Evolutionary conservation across 2,888 invertebrate species (phyloP).

Genomic region (Pelosia muscerda): DNA sequence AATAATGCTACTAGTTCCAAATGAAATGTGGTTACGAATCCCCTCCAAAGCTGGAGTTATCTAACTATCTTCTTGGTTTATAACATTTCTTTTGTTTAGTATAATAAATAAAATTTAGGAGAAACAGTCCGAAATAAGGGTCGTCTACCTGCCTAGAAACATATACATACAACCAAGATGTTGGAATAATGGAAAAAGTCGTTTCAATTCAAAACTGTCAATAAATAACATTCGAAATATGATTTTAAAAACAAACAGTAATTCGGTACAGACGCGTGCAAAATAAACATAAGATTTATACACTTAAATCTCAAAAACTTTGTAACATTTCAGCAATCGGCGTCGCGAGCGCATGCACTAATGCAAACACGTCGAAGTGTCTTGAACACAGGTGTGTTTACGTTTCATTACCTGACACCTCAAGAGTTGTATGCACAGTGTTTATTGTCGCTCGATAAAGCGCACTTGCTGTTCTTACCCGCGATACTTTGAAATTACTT

Average conservation of each 20-base stretch:
- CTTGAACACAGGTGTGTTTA: conserved; percentile 68
- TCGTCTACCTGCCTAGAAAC: too few relatives aligned
- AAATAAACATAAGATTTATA: conserved; percentile 1
- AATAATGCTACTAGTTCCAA: background rate
- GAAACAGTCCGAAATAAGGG: too few relatives aligned
- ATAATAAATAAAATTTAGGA: too few relatives aligned
- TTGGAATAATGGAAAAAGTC: too few relatives aligned
- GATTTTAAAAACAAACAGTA: background rate
- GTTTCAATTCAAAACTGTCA: background rate
- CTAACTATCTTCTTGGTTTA: background rate
- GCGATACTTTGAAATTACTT: conserved; percentile 20
- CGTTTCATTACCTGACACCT: conserved; percentile 65
- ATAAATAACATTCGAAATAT: background rate
- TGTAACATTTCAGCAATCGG: conserved; percentile 20
- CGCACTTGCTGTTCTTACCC: conserved; percentile 5
- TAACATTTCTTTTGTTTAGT: background rate
- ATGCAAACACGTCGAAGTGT: conserved; percentile 52
- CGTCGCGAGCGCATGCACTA: conserved; percentile 43
- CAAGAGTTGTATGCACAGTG: conserved; percentile 29
- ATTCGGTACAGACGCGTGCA: background rate
- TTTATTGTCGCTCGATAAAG: conserved; percentile 34
- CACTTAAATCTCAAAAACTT: background rate
- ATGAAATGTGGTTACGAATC: background rate
- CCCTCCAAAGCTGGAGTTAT: background rate
- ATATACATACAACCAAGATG: too few relatives aligned